These are phyloP conservation scores for Malacoraja senta DNA, from an alignment of 2,797 vertebrate species.

Conservation along the genomic window DNA sequence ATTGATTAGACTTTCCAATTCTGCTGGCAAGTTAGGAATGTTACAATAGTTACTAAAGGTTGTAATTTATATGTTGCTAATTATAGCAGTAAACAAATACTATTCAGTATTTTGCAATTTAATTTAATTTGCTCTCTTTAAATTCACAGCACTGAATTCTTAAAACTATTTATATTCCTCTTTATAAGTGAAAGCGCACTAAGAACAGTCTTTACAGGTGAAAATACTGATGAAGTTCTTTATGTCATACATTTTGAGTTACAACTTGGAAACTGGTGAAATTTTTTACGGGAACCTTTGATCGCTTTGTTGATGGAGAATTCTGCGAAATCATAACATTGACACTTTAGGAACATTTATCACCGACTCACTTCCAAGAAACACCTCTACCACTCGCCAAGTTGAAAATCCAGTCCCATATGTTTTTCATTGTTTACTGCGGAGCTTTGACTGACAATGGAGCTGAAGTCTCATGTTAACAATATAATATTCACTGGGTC, in stretches of 20 bases:
- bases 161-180: neutral
- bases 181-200: neutral
- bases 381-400: neutral
- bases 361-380: slow-evolving; percentile 2
- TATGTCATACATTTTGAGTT: neutral
- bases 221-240: neutral
- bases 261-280: neutral
- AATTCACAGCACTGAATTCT: neutral
- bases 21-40: neutral
- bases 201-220: neutral
- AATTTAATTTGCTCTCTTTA: neutral
- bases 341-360: neutral
- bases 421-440: slow-evolving; percentile 30
- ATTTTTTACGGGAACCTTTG: neutral
- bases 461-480: slow-evolving; percentile 10
- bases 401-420: slow-evolving; percentile 18
- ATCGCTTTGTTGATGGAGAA: neutral
- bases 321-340: slow-evolving; percentile 4
- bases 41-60: neutral
- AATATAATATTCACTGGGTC: neutral
- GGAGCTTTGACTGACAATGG: neutral
- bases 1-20: neutral
- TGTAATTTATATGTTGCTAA: neutral
- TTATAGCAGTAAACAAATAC: neutral
- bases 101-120: neutral